Evolutionary conservation across 2,797 vertebrate genomes (phyloP), one percentile per base, ranked within the genome.

Genomic region (Ptychobarbus kaznakovi): DNA sequence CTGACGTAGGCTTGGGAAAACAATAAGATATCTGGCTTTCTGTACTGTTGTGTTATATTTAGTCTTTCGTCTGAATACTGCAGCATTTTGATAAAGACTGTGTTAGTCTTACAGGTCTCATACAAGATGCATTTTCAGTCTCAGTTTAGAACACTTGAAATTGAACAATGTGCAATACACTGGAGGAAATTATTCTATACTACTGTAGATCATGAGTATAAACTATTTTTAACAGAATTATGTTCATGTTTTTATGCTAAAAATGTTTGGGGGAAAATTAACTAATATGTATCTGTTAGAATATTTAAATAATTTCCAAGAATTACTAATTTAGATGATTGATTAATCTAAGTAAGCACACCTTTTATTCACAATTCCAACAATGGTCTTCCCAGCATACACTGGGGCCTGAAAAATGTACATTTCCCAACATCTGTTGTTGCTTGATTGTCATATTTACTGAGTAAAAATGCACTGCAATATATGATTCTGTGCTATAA

Each of bases 31-130:
- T 58, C 42, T 81, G 70, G 69, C 22, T 63, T 69, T 58, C 35
- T 80, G 32, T 44, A 22, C 40, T 78, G 70, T 25, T 28, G 77
- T 58, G 70, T 70, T 84, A 56, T 69, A 56, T 84, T 83, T 65
- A 83, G 56, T 51, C 42, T 65, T 25, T 44, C 16, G n/a, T 76
- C 10, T 42, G 20, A 68, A 35, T n/a, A 25, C n/a, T 68, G 74
- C 82, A 44, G 38, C 16, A 44, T 56, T 78, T 69, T 58, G 46
- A 56, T 53, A 10, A 81, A 51, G 40, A 46, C 25, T 75, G 46
- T 74, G 46, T 65, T 20, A 11, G 78, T 38, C 63, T 66, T 18
- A 75, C 8, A 77, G 44, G 22, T 78, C 65, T 74, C 5, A 20
- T 49, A 28, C 25, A 13, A 80, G n/a, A 32, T 56, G 20, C 28